Evolutionary conservation across 2,797 vertebrate species (phyloP), one percentile per base, ranked within the genome.

Genomic region (Selene dorsalis): DNA sequence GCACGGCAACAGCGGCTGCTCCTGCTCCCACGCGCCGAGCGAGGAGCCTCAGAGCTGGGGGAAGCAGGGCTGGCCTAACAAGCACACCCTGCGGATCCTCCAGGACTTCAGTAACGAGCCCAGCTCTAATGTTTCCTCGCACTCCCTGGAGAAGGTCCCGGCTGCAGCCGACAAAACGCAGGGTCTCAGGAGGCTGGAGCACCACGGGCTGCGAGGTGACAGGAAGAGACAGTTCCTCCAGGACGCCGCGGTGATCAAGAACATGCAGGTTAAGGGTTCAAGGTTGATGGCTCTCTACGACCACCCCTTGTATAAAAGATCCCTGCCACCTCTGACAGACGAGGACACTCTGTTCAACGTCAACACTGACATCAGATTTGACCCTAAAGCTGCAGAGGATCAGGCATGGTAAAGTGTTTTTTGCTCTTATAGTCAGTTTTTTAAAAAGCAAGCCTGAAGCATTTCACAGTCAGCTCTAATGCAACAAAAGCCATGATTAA

Each of bases 41-140:
- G 94, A 94, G 73, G 95, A 95, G 80, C 94, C 93, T 0, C 91
- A 94, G 59, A 95, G 91, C 92, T 96, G 96, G 96, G 94, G 88
- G 50, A 93, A 94, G 87, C 95, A 91, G 60, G 94, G 94, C 89
- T 96, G 97, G 96, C 96, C 96, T 86, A 94, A 97, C 93, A 98
- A 98, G 79, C 97, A 98, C 95, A 98, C 97, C 13, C 94, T 98
- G 88, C 94, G 97, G 87, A 96, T 98, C 93, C 94, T 98, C 66
- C 97, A 98, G 92, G 97, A 99, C 93, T 97, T 99, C 90, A 97
- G 97, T 94, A 97, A 96, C 88, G 97, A 97, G 87, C 97, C 97
- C 48, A 92, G 92, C 92, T 97, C 97, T 56, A 98, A 98, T 75
- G 95, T 96, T 53, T 96, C 95, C 64, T 96, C 97, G 26, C 96